phyloP scores from a whole-genome alignment of 2,888 invertebrate genomes.

The Diarsia dahlii region DNA sequence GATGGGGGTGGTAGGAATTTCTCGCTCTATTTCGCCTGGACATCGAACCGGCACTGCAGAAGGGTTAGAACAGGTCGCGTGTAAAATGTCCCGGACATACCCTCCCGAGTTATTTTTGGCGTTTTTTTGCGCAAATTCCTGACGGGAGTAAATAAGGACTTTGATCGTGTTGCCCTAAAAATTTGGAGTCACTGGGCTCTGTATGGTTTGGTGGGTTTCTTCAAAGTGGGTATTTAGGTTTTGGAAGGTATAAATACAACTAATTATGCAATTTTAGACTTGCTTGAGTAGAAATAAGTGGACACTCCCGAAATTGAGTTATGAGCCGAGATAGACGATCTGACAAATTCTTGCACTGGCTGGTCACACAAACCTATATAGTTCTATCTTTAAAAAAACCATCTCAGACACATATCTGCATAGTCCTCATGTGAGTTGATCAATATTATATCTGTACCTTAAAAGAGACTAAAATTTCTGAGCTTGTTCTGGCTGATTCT shows the following conservation, averaged over 20 bases:
- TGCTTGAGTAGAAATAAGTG: background rate
- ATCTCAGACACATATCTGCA: too few relatives aligned
- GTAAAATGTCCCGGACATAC: slow-evolving; percentile 72
- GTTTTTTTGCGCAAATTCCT: slow-evolving; percentile 55
- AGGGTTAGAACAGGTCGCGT: slow-evolving; percentile 73
- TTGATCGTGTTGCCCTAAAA: slow-evolving; percentile 45
- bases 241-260: background rate
- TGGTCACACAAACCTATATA: too few relatives aligned
- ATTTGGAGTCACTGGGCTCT: slow-evolving; percentile 42
- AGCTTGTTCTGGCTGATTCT: too few relatives aligned
- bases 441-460: too few relatives aligned
- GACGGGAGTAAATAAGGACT: slow-evolving; percentile 34
- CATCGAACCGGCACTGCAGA: slow-evolving; percentile 73
- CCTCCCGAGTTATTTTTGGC: slow-evolving; percentile 62
- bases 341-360: too few relatives aligned
- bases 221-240: slow-evolving; percentile 28
- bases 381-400: too few relatives aligned
- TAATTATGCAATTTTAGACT: background rate
- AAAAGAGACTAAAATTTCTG: too few relatives aligned
- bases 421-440: too few relatives aligned
- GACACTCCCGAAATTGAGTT: background rate
- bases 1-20: slow-evolving; percentile 64
- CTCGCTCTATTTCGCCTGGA: slow-evolving; percentile 79
- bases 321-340: too few relatives aligned
- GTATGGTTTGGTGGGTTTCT: slow-evolving; percentile 20